Percentiles rank a stretch among this genome's conserved stretches.
These are phyloP conservation scores for Danio choprae DNA, from an alignment of 2,797 vertebrate species.

Conservation along the genomic window DNA sequence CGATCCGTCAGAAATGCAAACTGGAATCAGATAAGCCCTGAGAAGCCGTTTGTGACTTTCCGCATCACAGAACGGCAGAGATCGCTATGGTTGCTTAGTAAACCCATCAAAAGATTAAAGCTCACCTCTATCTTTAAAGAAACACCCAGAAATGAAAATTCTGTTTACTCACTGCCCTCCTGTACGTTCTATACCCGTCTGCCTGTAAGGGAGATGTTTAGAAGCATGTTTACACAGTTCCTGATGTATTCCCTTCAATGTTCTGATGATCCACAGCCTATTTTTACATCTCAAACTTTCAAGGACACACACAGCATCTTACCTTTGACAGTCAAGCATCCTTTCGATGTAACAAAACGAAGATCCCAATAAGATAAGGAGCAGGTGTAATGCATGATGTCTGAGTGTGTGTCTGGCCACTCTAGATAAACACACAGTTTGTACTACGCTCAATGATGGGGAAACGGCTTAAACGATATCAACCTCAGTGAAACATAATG, in stretches of 20 bases:
- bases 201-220: background rate
- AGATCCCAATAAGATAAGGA: constrained; percentile 29
- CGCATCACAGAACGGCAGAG: background rate
- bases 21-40: constrained; percentile 9
- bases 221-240: background rate
- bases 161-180: constrained; percentile 2
- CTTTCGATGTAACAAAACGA: background rate
- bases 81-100: constrained; percentile 13
- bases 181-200: background rate
- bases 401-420: constrained; percentile 19
- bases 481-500: constrained; percentile 6
- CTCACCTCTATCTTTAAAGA: constrained; percentile 14
- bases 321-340: background rate
- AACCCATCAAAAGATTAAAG: constrained; percentile 31
- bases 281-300: constrained; percentile 13
- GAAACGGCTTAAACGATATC: constrained; percentile 16
- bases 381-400: constrained; percentile 33
- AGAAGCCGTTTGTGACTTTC: constrained; percentile 7
- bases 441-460: background rate
- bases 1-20: constrained; percentile 13
- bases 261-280: background rate
- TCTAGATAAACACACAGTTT: constrained; percentile 33
- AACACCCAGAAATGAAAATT: constrained; percentile 1
- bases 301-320: background rate
- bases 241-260: background rate